phyloP scores from a whole-genome alignment of 1,140 invertebrate genomes.

The Drosophila asahinai region DNA sequence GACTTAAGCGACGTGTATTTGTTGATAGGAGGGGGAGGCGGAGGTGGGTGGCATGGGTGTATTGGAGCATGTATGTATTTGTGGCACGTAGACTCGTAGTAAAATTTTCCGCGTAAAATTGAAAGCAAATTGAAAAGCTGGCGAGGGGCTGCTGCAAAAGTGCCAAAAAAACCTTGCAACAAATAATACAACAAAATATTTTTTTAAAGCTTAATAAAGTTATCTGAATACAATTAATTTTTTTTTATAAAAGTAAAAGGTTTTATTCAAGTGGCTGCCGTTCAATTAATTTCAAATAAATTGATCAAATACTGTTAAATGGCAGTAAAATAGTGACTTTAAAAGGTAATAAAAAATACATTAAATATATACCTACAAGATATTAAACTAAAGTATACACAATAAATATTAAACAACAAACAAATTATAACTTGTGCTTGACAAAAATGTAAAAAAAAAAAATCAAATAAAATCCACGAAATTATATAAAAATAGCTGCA shows the following conservation, averaged over 20 bases:
- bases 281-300: too few species aligned
- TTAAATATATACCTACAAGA: too few species aligned
- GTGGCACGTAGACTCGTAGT: constrained; percentile 69
- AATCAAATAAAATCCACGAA: constrained; percentile 6
- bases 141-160: constrained; percentile 20
- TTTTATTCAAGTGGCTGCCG: too few species aligned
- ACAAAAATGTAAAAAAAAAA: not conserved
- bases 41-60: constrained; percentile 13
- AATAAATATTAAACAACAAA: not conserved
- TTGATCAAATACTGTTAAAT: not conserved
- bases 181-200: not conserved
- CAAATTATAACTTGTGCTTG: not conserved
- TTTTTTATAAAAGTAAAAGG: too few species aligned
- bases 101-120: constrained; percentile 83
- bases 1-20: constrained; percentile 37
- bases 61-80: constrained; percentile 28
- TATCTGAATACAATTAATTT: not conserved
- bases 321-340: not conserved
- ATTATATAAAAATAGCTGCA: constrained; percentile 3
- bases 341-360: not conserved
- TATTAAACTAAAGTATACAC: too few species aligned
- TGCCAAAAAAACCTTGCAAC: constrained; percentile 5
- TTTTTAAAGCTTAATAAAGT: not conserved
- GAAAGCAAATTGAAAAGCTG: constrained; percentile 72
- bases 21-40: constrained; percentile 11